Percentiles rank a stretch among this genome's conserved stretches.
These are phyloP conservation scores for Austrolebias charrua DNA, from an alignment of 2,797 vertebrate species.

Conservation along the genomic window DNA sequence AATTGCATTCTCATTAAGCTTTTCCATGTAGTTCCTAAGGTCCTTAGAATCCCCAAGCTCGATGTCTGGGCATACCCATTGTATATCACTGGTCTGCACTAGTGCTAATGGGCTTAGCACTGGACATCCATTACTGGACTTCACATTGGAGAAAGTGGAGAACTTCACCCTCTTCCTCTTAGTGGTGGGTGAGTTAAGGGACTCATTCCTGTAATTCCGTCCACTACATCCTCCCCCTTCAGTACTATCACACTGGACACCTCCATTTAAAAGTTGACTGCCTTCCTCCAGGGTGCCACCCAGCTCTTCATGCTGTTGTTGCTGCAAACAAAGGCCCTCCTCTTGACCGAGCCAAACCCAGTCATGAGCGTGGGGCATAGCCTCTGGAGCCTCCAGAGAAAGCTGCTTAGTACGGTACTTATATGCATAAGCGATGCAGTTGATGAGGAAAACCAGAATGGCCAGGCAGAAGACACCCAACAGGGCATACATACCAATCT, in stretches of 20 bases:
- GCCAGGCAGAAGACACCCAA: constrained; percentile 96
- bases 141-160: constrained; percentile 88
- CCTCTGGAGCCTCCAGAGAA: constrained; percentile 84
- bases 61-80: constrained; percentile 91
- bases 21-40: constrained; percentile 88
- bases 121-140: constrained; percentile 84
- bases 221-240: constrained; percentile 72
- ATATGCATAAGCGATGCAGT: constrained; percentile 92
- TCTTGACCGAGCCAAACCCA: constrained; percentile 97
- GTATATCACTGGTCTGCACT: constrained; percentile 85
- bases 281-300: constrained; percentile 83
- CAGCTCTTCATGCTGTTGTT: constrained; percentile 83
- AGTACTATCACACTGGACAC: constrained; percentile 65
- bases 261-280: constrained; percentile 83
- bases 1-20: constrained; percentile 83
- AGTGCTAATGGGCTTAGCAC: constrained; percentile 84
- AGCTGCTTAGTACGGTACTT: constrained; percentile 91
- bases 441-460: constrained; percentile 94
- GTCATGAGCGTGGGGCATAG: constrained; percentile 90
- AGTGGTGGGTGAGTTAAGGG: constrained; percentile 89
- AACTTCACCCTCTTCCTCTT: constrained; percentile 95
- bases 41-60: constrained; percentile 86
- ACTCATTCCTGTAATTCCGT: constrained; percentile 80
- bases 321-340: constrained; percentile 80
- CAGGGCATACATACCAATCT: constrained; percentile 96